Percentiles rank a stretch among this genome's conserved stretches.
Evolutionary conservation across 1,140 invertebrate genomes (phyloP).

Genomic region (Oncopodura yosiiana): DNA sequence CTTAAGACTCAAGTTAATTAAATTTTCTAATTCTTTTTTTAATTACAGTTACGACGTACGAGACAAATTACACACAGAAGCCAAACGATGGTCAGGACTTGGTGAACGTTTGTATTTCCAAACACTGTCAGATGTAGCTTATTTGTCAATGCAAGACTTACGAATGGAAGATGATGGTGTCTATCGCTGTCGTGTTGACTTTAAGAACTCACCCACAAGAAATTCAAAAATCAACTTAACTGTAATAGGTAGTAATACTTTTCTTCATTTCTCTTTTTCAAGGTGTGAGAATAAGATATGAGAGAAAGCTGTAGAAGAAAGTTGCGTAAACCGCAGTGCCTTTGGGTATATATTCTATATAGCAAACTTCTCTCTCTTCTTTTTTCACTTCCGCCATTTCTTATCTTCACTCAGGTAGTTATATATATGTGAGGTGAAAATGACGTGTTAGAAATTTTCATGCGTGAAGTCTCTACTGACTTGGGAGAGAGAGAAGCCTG

Average conservation of each 20-base stretch:
- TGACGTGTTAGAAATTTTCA: no score
- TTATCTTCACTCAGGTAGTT: background rate
- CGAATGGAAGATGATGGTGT: slow-evolving; percentile 45
- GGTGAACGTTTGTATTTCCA: slow-evolving; percentile 64
- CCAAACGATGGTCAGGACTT: slow-evolving; percentile 62
- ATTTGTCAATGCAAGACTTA: slow-evolving; percentile 45
- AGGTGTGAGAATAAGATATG: background rate
- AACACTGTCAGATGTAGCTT: slow-evolving; percentile 43
- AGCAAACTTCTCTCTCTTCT: background rate
- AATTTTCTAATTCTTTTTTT: slow-evolving; percentile 7
- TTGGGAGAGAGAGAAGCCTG: background rate
- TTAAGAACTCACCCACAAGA: slow-evolving; percentile 48
- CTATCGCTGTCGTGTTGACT: slow-evolving; percentile 51
- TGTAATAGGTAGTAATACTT: slow-evolving; percentile 46
- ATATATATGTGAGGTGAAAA: no score
- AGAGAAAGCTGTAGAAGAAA: slow-evolving; percentile 1
- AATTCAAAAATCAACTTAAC: slow-evolving; percentile 48
- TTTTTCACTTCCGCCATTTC: slow-evolving; percentile 4
- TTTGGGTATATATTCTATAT: slow-evolving; percentile 4
- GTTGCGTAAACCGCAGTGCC: slow-evolving; percentile 20
- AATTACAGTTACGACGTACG: slow-evolving; percentile 63
- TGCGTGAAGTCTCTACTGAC: no score
- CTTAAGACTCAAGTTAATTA: no score
- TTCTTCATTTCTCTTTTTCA: background rate
- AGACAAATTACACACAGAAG: slow-evolving; percentile 40